Evolutionary conservation across 2,113 vertebrate genomes (phyloP).

Genomic region (Litocranius walleri): DNA sequence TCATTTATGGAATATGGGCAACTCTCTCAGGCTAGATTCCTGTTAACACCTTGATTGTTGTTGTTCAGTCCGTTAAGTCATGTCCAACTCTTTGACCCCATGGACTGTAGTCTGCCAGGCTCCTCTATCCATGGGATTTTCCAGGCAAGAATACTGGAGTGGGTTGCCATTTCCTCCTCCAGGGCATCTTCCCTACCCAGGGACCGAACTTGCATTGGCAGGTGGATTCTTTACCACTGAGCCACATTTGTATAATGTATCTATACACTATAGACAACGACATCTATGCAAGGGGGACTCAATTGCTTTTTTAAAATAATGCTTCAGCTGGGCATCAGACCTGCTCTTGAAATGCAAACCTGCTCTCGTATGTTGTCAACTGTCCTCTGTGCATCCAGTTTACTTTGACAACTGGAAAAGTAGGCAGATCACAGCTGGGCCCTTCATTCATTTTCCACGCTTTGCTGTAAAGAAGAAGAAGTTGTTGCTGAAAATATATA

Average conservation of each 20-base stretch:
- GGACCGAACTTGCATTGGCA: neutral
- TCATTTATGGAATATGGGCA: neutral
- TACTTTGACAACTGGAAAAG: neutral
- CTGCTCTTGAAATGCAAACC: neutral
- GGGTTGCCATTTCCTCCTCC: neutral
- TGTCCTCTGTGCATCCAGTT: neutral
- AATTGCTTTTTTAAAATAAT: rapidly evolving
- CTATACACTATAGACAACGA: rapidly evolving
- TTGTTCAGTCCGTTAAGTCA: neutral
- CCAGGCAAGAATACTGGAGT: neutral
- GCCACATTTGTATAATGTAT: neutral
- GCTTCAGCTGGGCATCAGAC: neutral
- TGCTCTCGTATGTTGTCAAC: neutral
- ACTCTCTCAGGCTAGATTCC: neutral
- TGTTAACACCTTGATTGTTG: neutral
- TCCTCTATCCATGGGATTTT: neutral
- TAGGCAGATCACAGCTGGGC: neutral
- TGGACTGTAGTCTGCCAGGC: neutral
- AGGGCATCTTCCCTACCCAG: neutral
- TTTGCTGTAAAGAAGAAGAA: neutral
- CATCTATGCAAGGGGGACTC: neutral
- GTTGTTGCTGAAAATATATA: neutral
- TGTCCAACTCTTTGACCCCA: neutral
- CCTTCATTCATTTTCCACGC: neutral
- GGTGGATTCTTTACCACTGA: neutral